phyloP scores from a whole-genome alignment of 2,113 vertebrate species.

The Nematolebias whitei region DNA sequence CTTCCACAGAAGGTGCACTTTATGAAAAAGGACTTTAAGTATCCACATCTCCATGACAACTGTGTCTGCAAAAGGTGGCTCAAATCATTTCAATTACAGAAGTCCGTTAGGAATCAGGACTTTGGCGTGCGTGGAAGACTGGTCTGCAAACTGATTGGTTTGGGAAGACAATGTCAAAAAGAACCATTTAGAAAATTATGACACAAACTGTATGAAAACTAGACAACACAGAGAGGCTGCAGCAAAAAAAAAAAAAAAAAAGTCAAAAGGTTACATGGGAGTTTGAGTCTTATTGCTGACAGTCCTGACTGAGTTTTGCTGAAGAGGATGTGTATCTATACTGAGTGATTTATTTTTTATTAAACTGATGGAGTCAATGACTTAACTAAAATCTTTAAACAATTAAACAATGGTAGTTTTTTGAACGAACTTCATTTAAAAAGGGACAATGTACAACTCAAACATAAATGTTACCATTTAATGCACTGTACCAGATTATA shows the following conservation, averaged over 20 bases:
- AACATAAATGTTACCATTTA: too few species aligned
- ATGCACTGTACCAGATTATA: too few species aligned
- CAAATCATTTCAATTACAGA: constrained; percentile 18
- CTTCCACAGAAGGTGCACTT: constrained; percentile 2
- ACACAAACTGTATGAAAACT: background rate
- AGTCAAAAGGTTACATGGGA: background rate
- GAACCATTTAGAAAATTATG: constrained; percentile 1
- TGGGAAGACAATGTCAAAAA: background rate
- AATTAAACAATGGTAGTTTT: too few species aligned
- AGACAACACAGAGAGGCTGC: constrained; percentile 2
- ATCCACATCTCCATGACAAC: constrained; percentile 43
- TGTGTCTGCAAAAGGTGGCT: constrained; percentile 13
- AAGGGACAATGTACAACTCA: too few species aligned
- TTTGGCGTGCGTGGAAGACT: constrained; percentile 1
- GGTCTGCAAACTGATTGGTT: background rate
- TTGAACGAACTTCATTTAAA: too few species aligned
- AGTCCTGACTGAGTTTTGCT: background rate
- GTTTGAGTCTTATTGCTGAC: constrained; percentile 2
- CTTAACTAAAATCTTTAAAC: too few species aligned
- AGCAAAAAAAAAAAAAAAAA: background rate
- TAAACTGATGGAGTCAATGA: too few species aligned
- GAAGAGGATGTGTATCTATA: background rate
- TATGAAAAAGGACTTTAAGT: constrained; percentile 24
- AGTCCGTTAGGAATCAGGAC: constrained; percentile 8
- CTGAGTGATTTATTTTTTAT: background rate